Conservation (phyloP, 2,113 vertebrate species). For the Narcine bancroftii region DNA sequence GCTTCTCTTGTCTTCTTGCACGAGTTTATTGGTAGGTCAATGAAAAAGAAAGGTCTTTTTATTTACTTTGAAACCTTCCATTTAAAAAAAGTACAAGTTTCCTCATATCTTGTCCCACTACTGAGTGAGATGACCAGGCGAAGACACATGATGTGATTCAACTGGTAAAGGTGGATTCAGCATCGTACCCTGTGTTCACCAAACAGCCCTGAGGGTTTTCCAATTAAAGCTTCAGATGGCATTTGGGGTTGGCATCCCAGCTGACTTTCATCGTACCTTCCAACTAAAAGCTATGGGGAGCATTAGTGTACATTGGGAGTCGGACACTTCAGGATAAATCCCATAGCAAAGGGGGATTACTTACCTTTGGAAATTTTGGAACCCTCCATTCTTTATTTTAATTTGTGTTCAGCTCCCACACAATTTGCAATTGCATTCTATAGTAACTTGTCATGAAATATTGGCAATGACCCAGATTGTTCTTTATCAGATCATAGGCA, state of each 20-base stretch:
- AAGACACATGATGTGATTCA: no score
- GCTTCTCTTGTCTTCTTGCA: slow-evolving; percentile 93
- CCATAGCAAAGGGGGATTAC: background rate
- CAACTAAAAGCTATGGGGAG: background rate
- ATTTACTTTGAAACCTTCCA: background rate
- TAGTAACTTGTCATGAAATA: background rate
- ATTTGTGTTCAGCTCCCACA: background rate
- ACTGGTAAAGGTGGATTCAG: background rate
- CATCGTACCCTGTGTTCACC: background rate
- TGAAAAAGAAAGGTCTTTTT: background rate
- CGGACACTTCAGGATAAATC: background rate
- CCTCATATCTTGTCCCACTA: background rate
- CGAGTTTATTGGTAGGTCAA: slow-evolving; percentile 84
- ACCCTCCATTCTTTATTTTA: background rate
- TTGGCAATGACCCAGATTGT: background rate
- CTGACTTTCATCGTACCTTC: background rate
- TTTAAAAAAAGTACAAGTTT: background rate
- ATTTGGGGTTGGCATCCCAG: background rate
- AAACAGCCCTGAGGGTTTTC: background rate
- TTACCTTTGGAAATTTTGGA: background rate
- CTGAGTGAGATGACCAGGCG: no score
- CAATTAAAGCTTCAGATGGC: background rate
- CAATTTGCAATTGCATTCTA: background rate
- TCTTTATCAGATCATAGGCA: background rate
- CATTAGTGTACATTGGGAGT: background rate